Evolutionary conservation across 2,113 vertebrate species (phyloP), one percentile per base, ranked within the genome.

Genomic region (Colistium nudipinnis): DNA sequence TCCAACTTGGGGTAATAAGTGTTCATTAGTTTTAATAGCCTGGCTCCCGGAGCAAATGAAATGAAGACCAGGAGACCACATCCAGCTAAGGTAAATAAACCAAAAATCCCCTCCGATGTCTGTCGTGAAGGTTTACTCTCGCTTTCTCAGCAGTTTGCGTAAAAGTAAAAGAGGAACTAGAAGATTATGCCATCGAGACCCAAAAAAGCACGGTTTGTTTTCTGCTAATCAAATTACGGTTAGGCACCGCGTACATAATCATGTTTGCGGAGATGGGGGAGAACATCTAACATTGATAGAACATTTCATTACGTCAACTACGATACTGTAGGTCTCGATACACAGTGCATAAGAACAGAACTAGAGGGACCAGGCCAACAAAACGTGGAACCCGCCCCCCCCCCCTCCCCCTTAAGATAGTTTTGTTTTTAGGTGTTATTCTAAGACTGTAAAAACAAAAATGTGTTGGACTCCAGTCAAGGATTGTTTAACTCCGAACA

Each of bases 11-110:
- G 85, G 71, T 87, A 89, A 91, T 90, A 89, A 81, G 88, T 86
- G 80, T 88, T 90, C 81, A 90, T 89, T 90, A 90, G 87, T 68
- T 91, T 90, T 88, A 92, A 90, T 85, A 76, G 82, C 66, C 66
- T 74, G 74, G 85, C 84, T 92, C 77, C 81, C 9, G 59, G 54
- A 85, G 49, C 65, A 85, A 83, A 87, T 83, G 69, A 83, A 81
- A 88, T 78, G 72, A 76, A 78, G 76, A 86, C 77, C 74, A 81
- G 77, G 85, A 84, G 80, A 85, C 74, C 75, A 81, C 80, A 82
- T 73, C 64, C 70, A 85, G 81, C 75, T 74, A 86, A 79, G 76
- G 72, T 81, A 87, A 87, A 89, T 82, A 90, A 86, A 88, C 74
- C 57, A 4, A 27, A 71, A 81, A 71, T 68, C 66, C 70, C 68